Evolutionary conservation across 1,140 invertebrate species (phyloP).

Genomic region (Liolophura sinensis): DNA sequence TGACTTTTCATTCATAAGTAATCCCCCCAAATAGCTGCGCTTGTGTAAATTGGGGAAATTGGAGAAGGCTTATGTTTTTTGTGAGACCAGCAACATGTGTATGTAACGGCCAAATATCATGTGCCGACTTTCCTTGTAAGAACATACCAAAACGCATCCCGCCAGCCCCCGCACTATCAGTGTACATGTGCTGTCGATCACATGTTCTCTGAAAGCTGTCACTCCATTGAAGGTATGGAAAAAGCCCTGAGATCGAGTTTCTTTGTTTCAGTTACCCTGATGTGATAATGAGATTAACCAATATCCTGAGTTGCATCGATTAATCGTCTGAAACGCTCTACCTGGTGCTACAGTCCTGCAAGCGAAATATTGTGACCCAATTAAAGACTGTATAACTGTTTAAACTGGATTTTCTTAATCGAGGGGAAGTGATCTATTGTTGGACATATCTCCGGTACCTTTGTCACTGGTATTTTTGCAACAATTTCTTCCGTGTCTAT

Average conservation of each 20-base stretch:
- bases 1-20: constrained; percentile 6
- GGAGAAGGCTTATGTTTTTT: constrained; percentile 5
- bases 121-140: constrained; percentile 3
- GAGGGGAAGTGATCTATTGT: too few relatives aligned
- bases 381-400: too few relatives aligned
- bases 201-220: neutral
- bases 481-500: too few relatives aligned
- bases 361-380: too few relatives aligned
- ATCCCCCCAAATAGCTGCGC: constrained; percentile 1
- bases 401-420: too few relatives aligned
- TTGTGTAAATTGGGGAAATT: constrained; percentile 1
- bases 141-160: constrained; percentile 1
- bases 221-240: neutral
- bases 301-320: constrained; percentile 1
- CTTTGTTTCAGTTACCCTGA: neutral
- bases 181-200: constrained; percentile 1
- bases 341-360: too few relatives aligned
- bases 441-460: too few relatives aligned
- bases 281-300: neutral
- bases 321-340: too few relatives aligned
- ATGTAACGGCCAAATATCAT: constrained; percentile 1
- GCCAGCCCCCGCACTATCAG: neutral
- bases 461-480: too few relatives aligned
- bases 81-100: neutral
- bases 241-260: too few relatives aligned